These are phyloP conservation scores for Pseudomyrmex sp. DNA, from an alignment of 1,140 invertebrate genomes.

Conservation along the genomic window DNA sequence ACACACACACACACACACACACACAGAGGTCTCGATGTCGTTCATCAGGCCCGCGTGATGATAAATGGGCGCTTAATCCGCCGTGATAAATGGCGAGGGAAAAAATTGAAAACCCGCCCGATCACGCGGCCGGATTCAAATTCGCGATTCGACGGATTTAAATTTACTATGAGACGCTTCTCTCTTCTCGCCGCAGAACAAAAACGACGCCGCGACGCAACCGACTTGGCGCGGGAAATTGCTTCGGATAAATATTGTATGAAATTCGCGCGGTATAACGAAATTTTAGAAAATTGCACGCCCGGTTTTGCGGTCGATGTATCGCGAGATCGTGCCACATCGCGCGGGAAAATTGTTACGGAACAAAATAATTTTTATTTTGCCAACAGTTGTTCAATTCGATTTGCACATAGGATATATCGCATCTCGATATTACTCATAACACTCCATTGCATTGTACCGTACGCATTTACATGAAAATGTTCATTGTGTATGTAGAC, in stretches of 20 bases:
- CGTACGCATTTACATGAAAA: conserved; percentile 42
- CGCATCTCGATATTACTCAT: conserved; percentile 44
- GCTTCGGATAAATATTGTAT: conserved; percentile 56
- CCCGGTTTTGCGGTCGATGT: conserved; percentile 21
- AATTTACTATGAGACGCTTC: conserved; percentile 71
- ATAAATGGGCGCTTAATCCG: conserved; percentile 68
- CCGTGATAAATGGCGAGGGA: conserved; percentile 61
- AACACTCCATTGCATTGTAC: conserved; percentile 37
- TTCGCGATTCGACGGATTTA: conserved; percentile 62
- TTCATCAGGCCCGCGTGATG: conserved; percentile 55
- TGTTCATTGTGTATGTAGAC: conserved; percentile 30
- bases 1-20: no score
- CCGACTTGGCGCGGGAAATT: conserved; percentile 51
- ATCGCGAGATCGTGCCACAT: conserved; percentile 2
- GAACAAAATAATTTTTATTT: conserved; percentile 28
- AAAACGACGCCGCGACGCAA: conserved; percentile 13
- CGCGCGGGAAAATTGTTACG: conserved; percentile 1
- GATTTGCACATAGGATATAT: conserved; percentile 29
- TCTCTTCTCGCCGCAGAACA: conserved; percentile 14
- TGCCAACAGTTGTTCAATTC: conserved; percentile 36
- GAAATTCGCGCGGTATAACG: conserved; percentile 14
- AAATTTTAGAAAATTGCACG: conserved; percentile 45
- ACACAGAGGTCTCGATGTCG: neutral
- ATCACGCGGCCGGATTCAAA: conserved; percentile 66
- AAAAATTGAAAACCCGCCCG: conserved; percentile 55